phyloP scores from a whole-genome alignment of 2,113 vertebrate species.

The Sphyrna mokarran region DNA sequence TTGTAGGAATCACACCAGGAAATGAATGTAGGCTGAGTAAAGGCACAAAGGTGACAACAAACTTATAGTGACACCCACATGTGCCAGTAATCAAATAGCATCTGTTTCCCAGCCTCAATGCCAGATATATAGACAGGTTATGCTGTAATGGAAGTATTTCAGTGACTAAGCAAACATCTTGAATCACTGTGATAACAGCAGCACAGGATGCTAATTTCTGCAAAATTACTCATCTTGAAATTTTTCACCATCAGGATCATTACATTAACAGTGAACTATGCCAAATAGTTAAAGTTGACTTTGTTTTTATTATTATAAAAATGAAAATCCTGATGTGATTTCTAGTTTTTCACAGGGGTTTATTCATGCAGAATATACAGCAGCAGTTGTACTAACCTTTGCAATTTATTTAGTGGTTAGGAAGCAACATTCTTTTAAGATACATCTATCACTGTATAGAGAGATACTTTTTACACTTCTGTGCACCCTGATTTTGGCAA shows the following conservation, averaged over 20 bases:
- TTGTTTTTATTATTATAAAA: neutral
- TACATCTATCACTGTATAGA: neutral
- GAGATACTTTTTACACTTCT: neutral
- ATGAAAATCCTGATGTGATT: neutral
- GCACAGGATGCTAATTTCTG: constrained; percentile 29
- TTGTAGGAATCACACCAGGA: constrained; percentile 5
- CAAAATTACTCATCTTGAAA: constrained; percentile 9
- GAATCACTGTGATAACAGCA: constrained; percentile 22
- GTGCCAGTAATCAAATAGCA: constrained; percentile 23
- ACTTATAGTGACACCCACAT: constrained; percentile 3
- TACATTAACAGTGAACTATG: neutral
- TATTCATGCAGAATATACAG: neutral
- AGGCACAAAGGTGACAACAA: constrained; percentile 10
- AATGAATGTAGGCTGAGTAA: neutral
- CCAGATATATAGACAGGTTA: constrained; percentile 24
- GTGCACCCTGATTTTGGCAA: neutral
- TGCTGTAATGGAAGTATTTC: constrained; percentile 36
- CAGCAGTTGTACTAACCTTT: neutral
- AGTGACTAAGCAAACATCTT: constrained; percentile 34
- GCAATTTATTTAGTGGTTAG: neutral
- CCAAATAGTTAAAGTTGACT: constrained; percentile 10
- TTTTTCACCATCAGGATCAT: neutral
- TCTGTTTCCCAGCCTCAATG: constrained; percentile 28
- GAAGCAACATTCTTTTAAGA: neutral
- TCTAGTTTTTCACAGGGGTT: too few relatives aligned